phyloP scores from a whole-genome alignment of 2,113 vertebrate genomes.

The Dromas ardeola region DNA sequence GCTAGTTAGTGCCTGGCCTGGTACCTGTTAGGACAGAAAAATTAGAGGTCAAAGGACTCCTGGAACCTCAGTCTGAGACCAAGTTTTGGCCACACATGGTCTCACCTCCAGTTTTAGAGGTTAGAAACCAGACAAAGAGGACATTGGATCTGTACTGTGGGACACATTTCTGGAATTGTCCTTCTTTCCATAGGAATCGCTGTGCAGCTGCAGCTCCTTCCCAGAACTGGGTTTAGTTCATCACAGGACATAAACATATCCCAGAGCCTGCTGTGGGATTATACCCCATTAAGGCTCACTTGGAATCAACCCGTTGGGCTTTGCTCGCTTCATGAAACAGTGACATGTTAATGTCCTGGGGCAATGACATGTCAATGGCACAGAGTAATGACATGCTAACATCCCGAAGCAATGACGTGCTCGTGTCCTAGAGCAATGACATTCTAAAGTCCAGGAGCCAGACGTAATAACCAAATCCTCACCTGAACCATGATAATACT shows the following conservation, averaged over 20 bases:
- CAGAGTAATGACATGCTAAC: neutral
- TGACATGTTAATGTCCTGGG: neutral
- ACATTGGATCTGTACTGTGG: accelerated
- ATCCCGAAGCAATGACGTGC: neutral
- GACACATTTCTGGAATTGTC: neutral
- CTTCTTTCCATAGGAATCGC: neutral
- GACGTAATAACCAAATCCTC: neutral
- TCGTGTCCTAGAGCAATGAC: neutral
- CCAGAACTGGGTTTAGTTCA: neutral
- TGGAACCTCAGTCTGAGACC: neutral
- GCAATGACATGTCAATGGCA: neutral
- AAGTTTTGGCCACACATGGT: neutral
- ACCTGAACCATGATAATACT: neutral
- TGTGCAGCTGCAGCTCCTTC: neutral
- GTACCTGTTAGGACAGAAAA: neutral
- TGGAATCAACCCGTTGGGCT: neutral
- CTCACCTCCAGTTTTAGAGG: neutral
- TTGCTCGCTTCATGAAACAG: neutral
- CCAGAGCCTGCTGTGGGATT: neutral
- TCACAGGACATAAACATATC: neutral
- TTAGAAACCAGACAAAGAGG: neutral
- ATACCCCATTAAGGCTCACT: neutral
- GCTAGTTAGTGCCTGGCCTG: neutral
- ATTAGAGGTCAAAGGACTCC: neutral
- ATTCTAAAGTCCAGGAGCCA: neutral